Evolutionary conservation across 2,888 invertebrate species (phyloP).

Genomic region (Amphimallon solstitiale): DNA sequence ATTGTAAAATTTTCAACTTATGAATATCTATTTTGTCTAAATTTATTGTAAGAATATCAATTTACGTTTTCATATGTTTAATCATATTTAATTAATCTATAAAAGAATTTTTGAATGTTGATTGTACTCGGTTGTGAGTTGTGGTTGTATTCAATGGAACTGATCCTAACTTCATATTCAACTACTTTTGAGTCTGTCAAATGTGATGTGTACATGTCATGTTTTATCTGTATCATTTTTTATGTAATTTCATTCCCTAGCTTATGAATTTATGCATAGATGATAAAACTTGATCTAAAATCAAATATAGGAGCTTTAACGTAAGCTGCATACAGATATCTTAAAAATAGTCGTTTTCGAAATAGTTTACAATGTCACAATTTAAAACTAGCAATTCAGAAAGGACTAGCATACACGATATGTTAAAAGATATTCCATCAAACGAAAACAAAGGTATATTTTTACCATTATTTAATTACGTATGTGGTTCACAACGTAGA

Average conservation of each 20-base stretch:
- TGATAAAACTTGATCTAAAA: background rate
- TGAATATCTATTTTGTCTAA: too few species aligned
- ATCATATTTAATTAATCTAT: too few species aligned
- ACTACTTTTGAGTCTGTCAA: too few species aligned
- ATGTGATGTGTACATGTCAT: slow-evolving; percentile 14
- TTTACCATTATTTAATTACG: slow-evolving; percentile 69
- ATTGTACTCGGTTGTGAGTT: too few species aligned
- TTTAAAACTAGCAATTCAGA: slow-evolving; percentile 64
- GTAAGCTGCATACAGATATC: background rate
- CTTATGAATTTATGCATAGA: slow-evolving; percentile 3
- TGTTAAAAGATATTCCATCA: slow-evolving; percentile 84
- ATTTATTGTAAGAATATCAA: too few species aligned
- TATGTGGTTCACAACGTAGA: background rate
- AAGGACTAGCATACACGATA: slow-evolving; percentile 81
- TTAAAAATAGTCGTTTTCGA: slow-evolving; percentile 1
- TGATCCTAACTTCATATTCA: background rate
- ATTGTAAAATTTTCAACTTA: too few species aligned
- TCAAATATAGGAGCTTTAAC: background rate
- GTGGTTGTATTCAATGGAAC: too few species aligned
- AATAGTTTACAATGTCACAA: slow-evolving; percentile 53
- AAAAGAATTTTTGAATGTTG: too few species aligned
- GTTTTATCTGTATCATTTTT: slow-evolving; percentile 13
- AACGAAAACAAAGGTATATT: slow-evolving; percentile 70
- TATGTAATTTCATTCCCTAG: background rate
- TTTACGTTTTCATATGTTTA: too few species aligned